Evolutionary conservation across 2,888 invertebrate genomes (phyloP), one percentile per base, ranked within the genome.

Genomic region (Andrena trimmerana): DNA sequence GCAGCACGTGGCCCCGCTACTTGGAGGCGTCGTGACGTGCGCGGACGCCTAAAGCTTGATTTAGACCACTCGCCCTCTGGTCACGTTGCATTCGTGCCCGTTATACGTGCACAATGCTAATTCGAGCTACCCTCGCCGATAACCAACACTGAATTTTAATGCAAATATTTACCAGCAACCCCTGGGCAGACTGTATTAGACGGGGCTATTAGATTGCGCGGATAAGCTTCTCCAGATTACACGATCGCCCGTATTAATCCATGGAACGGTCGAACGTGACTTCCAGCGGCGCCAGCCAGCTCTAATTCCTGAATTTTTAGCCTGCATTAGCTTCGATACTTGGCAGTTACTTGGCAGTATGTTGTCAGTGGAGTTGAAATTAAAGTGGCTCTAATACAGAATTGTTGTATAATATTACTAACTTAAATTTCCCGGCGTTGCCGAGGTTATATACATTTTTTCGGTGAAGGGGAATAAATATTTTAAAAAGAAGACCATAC

Each of bases 71-170:
- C 5, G 16, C 16, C 48, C 68, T 68, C 36, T 31, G 36, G 70
- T 76, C 79, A 66, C 81, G 79, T 81, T 78, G 72, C 72, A 10
- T 66, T 52, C 63, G 4, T 10, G 24, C 31, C 42, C 57, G 63
- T 69, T 69, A 57, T 68, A 70, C 79, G 79, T 31, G 63, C 36
- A 72, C 79, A 36, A 73, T 68, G 72, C 67, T 72, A 78, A 81
- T 72, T 59, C 72, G 27, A 0, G 7, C 54, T 63, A 48, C 50
- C 31, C 16, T 29, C 8, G 8, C 16, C 24, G 78, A 72, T 78
- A 68, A 68, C 71, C 57, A 24, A 63, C 72, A 16, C 72, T 72
- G 81, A 78, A 81, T 81, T 81, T 81, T 81, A 81, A 81, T 79
- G 79, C 68, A 57, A 73, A 71, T 78, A 80, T 80, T 80, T 78